A percentile compares a stretch with the other conserved stretches of the same genome.
Conservation (phyloP, 2,113 vertebrate species). For the Seriola dumerili region DNA sequence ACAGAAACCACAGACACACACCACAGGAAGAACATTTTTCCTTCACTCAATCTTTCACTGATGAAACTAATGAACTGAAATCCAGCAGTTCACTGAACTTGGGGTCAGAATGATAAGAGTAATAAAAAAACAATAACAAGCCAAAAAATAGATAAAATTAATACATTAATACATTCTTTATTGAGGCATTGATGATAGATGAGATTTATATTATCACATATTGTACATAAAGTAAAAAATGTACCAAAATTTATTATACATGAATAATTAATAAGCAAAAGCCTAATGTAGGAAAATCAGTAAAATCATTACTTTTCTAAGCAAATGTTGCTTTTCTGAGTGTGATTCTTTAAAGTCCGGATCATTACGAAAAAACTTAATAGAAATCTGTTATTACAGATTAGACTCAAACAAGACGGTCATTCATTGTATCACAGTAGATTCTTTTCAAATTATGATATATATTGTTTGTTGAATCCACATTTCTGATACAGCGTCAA, state of each 20-base stretch:
- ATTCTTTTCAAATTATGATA: too few species aligned
- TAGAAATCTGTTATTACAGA: too few species aligned
- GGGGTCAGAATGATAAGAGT: neutral
- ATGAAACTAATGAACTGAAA: slow-evolving; percentile 2
- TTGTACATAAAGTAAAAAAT: neutral
- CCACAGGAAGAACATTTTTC: neutral
- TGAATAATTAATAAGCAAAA: neutral
- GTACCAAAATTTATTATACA: neutral
- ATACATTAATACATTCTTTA: slow-evolving; percentile 26
- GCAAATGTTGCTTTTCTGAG: neutral
- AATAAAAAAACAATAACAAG: neutral
- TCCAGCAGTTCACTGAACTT: neutral
- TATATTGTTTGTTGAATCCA: neutral
- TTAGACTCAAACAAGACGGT: too few species aligned
- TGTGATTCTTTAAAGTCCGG: too few species aligned
- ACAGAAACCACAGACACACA: neutral
- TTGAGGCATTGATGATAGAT: neutral
- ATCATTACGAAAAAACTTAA: too few species aligned
- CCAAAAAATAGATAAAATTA: neutral
- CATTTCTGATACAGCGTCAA: neutral
- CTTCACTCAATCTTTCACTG: neutral
- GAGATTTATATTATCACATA: neutral
- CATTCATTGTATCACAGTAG: too few species aligned
- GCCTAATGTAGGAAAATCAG: neutral
- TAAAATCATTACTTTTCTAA: too few species aligned